phyloP scores from a whole-genome alignment of 2,888 invertebrate species.

The Amitus sp. region DNA sequence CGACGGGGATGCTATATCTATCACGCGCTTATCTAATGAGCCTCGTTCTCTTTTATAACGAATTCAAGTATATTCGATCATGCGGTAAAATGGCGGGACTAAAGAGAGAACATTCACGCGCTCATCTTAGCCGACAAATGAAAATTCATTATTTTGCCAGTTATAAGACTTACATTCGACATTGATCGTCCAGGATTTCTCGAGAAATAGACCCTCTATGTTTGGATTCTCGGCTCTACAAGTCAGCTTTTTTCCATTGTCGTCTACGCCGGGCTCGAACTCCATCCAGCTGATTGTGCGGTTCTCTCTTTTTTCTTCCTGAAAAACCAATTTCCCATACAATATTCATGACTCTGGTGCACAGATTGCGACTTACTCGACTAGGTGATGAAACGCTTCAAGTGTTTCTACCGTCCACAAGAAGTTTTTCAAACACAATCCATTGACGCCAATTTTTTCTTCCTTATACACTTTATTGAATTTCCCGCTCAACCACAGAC shows the following conservation, averaged over 20 bases:
- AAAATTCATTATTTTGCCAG: background rate
- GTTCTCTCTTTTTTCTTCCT: conserved; percentile 85
- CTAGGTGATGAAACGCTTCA: too few species aligned
- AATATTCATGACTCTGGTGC: background rate
- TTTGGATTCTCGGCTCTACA: conserved; percentile 93
- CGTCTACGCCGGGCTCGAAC: conserved; percentile 88
- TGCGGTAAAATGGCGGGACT: too few species aligned
- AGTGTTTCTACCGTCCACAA: too few species aligned
- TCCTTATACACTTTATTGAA: too few species aligned
- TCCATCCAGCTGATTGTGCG: conserved; percentile 86
- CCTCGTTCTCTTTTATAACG: background rate
- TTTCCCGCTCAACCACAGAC: too few species aligned
- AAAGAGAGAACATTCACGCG: background rate
- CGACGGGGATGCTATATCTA: conserved; percentile 2
- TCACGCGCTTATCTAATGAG: background rate
- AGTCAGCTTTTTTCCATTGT: conserved; percentile 88
- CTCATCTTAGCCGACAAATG: too few species aligned
- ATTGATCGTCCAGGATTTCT: conserved; percentile 87
- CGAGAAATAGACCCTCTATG: conserved; percentile 83
- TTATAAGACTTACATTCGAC: conserved; percentile 85
- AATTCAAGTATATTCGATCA: background rate
- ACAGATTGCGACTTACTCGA: background rate
- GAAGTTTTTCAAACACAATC: too few species aligned
- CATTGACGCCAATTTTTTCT: too few species aligned
- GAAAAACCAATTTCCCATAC: conserved; percentile 46